phyloP scores from a whole-genome alignment of 2,113 vertebrate genomes.

The Gobio gobio region DNA sequence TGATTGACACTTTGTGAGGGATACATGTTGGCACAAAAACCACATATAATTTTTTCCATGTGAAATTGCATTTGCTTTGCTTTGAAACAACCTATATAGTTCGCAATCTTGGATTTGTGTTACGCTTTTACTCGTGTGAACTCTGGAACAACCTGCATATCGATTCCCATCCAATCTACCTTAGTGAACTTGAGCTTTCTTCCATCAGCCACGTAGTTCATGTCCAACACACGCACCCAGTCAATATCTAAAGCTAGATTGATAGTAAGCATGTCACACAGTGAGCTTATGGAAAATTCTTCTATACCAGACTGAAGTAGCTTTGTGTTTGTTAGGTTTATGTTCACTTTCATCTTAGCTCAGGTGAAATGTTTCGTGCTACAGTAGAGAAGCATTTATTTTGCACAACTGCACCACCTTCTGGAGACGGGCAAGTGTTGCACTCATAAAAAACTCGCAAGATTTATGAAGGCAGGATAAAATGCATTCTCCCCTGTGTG shows the following conservation, averaged over 20 bases:
- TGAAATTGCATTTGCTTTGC: constrained; percentile 36
- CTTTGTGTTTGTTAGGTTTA: constrained; percentile 1
- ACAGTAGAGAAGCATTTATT: not conserved
- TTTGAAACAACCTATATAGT: constrained; percentile 16
- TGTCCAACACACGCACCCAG: constrained; percentile 53
- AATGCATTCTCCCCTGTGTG: not conserved
- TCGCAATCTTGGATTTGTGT: constrained; percentile 38
- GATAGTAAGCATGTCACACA: constrained; percentile 41
- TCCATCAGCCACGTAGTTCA: constrained; percentile 34
- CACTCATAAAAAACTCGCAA: not conserved
- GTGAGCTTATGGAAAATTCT: constrained; percentile 23
- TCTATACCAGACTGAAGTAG: constrained; percentile 2
- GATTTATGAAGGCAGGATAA: constrained; percentile 8
- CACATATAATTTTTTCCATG: constrained; percentile 38
- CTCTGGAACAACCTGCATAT: constrained; percentile 45
- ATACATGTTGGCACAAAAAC: not conserved
- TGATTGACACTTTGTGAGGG: constrained; percentile 48
- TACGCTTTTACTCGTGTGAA: constrained; percentile 29
- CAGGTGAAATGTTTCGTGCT: constrained; percentile 12
- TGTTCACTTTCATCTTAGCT: not conserved
- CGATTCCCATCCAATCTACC: constrained; percentile 52
- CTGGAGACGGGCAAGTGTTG: not conserved
- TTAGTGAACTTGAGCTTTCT: constrained; percentile 55
- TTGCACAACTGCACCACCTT: constrained; percentile 29
- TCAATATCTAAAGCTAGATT: constrained; percentile 41